Conservation (phyloP, 2,113 vertebrate genomes). For the Tyto alba region DNA sequence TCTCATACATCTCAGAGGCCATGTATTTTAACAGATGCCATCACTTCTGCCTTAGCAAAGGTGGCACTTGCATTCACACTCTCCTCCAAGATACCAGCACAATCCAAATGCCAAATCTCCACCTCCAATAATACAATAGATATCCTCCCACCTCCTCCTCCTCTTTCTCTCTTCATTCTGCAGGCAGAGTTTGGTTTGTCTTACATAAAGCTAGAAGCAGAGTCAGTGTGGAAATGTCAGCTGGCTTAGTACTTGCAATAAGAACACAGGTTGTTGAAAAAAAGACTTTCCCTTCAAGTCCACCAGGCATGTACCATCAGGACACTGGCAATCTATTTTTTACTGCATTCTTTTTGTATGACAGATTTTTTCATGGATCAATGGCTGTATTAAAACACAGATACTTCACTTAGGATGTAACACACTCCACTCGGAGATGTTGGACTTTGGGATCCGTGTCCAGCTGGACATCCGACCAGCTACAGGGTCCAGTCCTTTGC, state of each 20-base stretch:
- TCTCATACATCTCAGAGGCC: not conserved
- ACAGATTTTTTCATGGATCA: not conserved
- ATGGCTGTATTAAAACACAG: not conserved
- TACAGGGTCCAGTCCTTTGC: not conserved
- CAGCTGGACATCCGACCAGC: not conserved
- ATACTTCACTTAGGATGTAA: not conserved
- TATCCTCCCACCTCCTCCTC: not conserved
- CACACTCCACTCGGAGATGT: not conserved
- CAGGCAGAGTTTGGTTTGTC: not conserved
- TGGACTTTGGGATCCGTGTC: not conserved
- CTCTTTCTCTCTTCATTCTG: not conserved
- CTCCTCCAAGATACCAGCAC: not conserved
- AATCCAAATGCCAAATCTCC: not conserved
- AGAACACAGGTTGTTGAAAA: not conserved
- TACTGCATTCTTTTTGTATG: not conserved
- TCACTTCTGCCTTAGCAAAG: not conserved
- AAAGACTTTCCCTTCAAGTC: not conserved
- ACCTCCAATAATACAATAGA: not conserved
- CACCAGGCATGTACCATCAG: rapidly evolving
- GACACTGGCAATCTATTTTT: not conserved
- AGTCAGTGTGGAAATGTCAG: not conserved
- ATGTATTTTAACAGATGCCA: not conserved
- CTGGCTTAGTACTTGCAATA: not conserved
- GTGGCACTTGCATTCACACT: not conserved
- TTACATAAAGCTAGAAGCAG: not conserved